phyloP scores from a whole-genome alignment of 1,140 invertebrate species.

The Pseudomyrmex cubaensis region DNA sequence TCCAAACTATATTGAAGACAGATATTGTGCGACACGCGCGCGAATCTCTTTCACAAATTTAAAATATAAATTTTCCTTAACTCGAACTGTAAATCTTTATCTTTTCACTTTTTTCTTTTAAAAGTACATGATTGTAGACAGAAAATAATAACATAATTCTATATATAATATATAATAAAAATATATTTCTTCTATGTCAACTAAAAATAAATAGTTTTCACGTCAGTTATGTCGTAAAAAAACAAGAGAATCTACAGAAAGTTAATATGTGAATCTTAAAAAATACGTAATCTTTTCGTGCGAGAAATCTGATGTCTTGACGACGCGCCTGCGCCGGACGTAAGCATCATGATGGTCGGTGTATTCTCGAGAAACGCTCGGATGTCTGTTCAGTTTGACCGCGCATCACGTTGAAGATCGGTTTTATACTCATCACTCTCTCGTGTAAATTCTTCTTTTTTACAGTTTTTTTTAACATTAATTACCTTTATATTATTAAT shows the following conservation, averaged over 20 bases:
- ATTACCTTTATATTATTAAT: background rate
- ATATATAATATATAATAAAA: no score
- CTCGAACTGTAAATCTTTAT: no score
- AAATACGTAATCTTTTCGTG: constrained; percentile 41
- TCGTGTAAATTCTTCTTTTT: background rate
- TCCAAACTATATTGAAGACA: background rate
- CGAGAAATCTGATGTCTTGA: constrained; percentile 9
- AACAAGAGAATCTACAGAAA: no score
- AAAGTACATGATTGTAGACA: no score
- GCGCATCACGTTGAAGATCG: constrained; percentile 63
- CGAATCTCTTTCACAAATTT: no score
- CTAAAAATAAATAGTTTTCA: no score
- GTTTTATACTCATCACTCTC: constrained; percentile 44
- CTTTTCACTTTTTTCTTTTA: no score
- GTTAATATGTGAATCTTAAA: background rate
- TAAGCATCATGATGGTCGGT: constrained; percentile 42
- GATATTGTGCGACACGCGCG: no score
- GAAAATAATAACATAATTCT: no score
- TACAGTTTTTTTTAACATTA: background rate
- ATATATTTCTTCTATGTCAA: no score
- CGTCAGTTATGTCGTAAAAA: no score
- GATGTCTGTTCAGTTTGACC: constrained; percentile 60
- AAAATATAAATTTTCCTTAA: no score
- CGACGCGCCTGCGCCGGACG: constrained; percentile 40
- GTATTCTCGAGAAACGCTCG: constrained; percentile 55